Evolutionary conservation across 1,140 invertebrate genomes (phyloP).

Genomic region (Pseudachorutes palmiensis): DNA sequence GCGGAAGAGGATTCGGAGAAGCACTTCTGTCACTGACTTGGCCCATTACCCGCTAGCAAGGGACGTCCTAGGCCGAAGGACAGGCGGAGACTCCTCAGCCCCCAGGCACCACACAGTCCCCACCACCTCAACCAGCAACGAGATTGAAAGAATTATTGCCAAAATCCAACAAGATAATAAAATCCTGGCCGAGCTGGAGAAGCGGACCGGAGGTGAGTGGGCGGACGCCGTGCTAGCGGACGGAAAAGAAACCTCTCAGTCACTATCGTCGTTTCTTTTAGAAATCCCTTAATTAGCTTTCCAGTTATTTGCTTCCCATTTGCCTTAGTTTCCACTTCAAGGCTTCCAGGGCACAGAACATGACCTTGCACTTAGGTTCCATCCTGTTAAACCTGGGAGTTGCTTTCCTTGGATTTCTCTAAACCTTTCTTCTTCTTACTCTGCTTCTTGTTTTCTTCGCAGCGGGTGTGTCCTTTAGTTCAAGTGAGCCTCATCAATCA

Average conservation of each 20-base stretch:
- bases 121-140: slow-evolving; percentile 40
- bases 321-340: slow-evolving; percentile 21
- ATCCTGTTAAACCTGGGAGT: too few relatives aligned
- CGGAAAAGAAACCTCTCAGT: too few relatives aligned
- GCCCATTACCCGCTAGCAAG: background rate
- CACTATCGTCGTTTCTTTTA: background rate
- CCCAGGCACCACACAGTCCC: slow-evolving; percentile 49
- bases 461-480: slow-evolving; percentile 23
- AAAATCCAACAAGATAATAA: slow-evolving; percentile 82
- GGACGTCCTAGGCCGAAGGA: background rate
- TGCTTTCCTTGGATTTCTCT: too few relatives aligned
- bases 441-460: slow-evolving; percentile 32
- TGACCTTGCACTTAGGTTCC: too few relatives aligned
- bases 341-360: too few relatives aligned
- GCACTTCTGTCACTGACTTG: slow-evolving; percentile 36
- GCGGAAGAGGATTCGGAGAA: slow-evolving; percentile 36
- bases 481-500: slow-evolving; percentile 3
- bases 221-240: too few relatives aligned
- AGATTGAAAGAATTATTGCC: slow-evolving; percentile 88
- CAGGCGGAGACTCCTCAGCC: slow-evolving; percentile 34
- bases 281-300: background rate
- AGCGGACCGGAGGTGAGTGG: slow-evolving; percentile 43
- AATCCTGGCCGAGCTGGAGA: slow-evolving; percentile 80
- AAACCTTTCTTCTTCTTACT: too few relatives aligned
- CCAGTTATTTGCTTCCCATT: too few relatives aligned